Conservation (phyloP, 2,113 vertebrate species). For the Stercorarius parasiticus region DNA sequence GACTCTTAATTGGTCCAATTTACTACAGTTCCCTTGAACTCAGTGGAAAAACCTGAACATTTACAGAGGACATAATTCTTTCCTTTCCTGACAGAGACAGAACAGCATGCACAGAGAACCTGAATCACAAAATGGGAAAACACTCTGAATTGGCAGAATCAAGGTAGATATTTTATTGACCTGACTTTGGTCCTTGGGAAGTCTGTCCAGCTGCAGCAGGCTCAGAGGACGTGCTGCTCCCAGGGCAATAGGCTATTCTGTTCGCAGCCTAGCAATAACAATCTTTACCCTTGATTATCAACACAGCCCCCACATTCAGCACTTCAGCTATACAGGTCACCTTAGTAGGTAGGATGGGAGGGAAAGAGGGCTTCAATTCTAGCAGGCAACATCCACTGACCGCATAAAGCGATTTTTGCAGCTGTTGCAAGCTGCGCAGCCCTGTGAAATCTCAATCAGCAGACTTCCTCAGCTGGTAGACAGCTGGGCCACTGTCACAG, state of each 20-base stretch:
- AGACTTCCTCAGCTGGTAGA: not conserved
- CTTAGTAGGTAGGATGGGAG: not conserved
- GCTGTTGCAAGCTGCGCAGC: not conserved
- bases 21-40: not conserved
- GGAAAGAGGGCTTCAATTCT: not conserved
- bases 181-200: not conserved
- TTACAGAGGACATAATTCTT: not conserved
- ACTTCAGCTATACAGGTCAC: not conserved
- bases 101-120: not conserved
- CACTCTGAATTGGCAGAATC: not conserved
- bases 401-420: not conserved
- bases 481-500: not conserved
- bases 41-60: not conserved
- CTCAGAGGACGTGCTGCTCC: not conserved
- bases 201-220: not conserved
- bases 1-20: not conserved
- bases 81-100: not conserved
- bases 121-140: not conserved
- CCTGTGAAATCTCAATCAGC: not conserved
- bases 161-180: not conserved
- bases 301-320: not conserved
- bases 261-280: not conserved
- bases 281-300: not conserved
- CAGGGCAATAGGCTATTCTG: not conserved
- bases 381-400: not conserved